Evolutionary conservation across 1,140 invertebrate species (phyloP).

Genomic region (Rhynchophorus ferrugineus): DNA sequence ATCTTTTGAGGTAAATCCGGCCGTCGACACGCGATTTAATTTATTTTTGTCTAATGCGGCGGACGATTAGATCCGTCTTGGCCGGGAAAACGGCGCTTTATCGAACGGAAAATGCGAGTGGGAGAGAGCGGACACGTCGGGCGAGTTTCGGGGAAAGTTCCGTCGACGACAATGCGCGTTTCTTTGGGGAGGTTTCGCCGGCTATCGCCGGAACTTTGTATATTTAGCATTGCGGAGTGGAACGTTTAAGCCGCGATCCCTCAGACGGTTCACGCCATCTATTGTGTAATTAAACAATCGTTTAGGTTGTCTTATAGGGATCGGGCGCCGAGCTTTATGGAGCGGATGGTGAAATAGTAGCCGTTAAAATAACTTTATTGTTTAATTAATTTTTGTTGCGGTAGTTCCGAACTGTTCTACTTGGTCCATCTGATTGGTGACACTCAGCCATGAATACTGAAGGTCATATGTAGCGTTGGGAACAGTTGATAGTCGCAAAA

Average conservation of each 20-base stretch:
- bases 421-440: no score
- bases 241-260: not conserved
- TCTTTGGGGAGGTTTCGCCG: not conserved
- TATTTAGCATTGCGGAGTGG: not conserved
- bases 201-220: not conserved
- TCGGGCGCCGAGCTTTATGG: no score
- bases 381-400: no score
- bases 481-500: no score
- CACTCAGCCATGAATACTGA: no score
- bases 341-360: no score
- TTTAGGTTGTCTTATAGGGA: no score
- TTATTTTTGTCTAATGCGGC: slow-evolving; percentile 13
- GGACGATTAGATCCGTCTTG: slow-evolving; percentile 8
- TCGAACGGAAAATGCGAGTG: not conserved
- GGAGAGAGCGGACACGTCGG: no score
- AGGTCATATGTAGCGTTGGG: no score
- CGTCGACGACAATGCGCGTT: not conserved
- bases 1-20: slow-evolving; percentile 19
- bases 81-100: not conserved
- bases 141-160: not conserved
- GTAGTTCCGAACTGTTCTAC: no score
- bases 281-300: not conserved
- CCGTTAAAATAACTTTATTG: no score
- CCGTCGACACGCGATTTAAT: slow-evolving; percentile 17
- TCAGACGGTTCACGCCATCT: not conserved